phyloP scores from a whole-genome alignment of 2,797 vertebrate species.

The Bradypodion pumilum region DNA sequence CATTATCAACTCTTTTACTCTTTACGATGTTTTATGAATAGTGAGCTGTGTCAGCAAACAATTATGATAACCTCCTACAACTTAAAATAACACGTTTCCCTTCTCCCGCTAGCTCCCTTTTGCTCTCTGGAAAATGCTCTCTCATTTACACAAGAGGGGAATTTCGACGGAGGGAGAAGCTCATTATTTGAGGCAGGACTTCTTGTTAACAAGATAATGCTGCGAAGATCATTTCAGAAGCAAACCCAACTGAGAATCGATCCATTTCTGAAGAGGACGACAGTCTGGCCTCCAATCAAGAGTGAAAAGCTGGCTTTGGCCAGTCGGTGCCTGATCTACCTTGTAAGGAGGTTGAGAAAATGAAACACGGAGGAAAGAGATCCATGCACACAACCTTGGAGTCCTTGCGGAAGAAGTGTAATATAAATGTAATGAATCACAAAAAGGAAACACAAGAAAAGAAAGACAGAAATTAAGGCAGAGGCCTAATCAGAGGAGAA shows the following conservation, averaged over 20 bases:
- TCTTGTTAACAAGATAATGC: neutral
- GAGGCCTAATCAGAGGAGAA: too few relatives aligned
- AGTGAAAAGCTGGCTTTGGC: too few relatives aligned
- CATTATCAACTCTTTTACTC: constrained; percentile 75
- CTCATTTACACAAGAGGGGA: constrained; percentile 27
- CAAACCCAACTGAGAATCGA: neutral
- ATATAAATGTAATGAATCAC: too few relatives aligned
- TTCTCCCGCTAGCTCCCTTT: constrained; percentile 11
- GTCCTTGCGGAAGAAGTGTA: too few relatives aligned
- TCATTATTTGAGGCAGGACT: neutral
- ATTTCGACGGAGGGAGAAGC: too few relatives aligned
- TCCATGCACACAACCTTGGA: too few relatives aligned
- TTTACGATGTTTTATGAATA: constrained; percentile 70
- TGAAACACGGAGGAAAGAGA: too few relatives aligned
- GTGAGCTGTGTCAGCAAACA: constrained; percentile 73
- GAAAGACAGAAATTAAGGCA: too few relatives aligned
- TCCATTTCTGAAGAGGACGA: neutral
- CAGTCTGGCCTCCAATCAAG: neutral
- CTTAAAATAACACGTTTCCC: constrained; percentile 21
- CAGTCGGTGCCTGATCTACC: too few relatives aligned
- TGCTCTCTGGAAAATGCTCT: constrained; percentile 31
- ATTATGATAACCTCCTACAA: constrained; percentile 64
- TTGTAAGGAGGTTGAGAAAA: too few relatives aligned
- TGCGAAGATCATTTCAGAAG: neutral
- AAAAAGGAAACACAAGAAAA: too few relatives aligned